phyloP scores from a whole-genome alignment of 1,140 invertebrate species.

The Hyles vespertilio region DNA sequence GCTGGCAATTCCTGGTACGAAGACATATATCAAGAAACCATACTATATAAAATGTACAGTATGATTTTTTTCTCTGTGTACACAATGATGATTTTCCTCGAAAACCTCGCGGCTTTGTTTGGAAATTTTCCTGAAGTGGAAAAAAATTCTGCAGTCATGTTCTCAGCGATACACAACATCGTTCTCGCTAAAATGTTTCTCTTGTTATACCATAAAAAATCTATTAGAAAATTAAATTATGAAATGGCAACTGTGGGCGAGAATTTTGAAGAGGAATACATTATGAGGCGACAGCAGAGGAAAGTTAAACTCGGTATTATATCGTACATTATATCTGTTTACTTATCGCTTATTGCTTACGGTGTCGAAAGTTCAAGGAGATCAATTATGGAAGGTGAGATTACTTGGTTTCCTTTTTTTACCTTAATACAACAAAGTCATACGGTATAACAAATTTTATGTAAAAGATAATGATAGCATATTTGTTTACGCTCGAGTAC shows the following conservation, averaged over 20 bases:
- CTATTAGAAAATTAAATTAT: constrained; percentile 59
- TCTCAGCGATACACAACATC: constrained; percentile 60
- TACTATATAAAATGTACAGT: constrained; percentile 44
- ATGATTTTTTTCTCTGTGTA: constrained; percentile 48
- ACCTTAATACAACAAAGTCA: background rate
- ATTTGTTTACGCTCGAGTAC: no score
- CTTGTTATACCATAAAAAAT: constrained; percentile 50
- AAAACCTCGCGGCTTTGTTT: constrained; percentile 57
- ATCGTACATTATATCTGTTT: constrained; percentile 53
- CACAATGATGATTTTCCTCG: constrained; percentile 55
- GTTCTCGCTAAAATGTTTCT: constrained; percentile 63
- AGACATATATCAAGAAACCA: constrained; percentile 39
- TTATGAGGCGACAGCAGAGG: constrained; percentile 50
- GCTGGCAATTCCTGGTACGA: constrained; percentile 57
- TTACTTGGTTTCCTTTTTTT: background rate
- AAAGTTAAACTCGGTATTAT: constrained; percentile 51
- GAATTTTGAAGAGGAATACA: constrained; percentile 40
- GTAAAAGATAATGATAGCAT: no score
- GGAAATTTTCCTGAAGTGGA: constrained; percentile 60
- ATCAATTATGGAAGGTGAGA: constrained; percentile 48
- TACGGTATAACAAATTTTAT: no score
- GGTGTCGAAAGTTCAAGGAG: constrained; percentile 53
- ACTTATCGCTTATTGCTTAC: constrained; percentile 53
- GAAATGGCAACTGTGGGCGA: constrained; percentile 53
- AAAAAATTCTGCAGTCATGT: constrained; percentile 64